A percentile compares a stretch with the other conserved stretches of the same genome.
phyloP scores from a whole-genome alignment of 1,140 invertebrate genomes.

The Ooceraea biroi region DNA sequence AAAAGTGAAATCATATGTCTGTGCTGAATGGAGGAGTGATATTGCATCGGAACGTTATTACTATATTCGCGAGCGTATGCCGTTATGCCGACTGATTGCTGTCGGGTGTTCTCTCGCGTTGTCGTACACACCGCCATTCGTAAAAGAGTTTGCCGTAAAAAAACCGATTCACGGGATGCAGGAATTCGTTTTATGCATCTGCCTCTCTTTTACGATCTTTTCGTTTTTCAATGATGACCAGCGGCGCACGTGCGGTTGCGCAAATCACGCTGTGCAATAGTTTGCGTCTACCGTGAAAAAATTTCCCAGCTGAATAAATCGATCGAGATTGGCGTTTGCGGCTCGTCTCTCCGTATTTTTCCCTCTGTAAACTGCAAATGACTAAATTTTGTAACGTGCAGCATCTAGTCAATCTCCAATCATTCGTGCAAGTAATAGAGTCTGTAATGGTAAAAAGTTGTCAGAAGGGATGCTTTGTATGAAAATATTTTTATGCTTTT shows the following conservation, averaged over 20 bases:
- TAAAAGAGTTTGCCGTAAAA: conserved; percentile 12
- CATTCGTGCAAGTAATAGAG: conserved; percentile 7
- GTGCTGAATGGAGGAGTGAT: conserved; percentile 13
- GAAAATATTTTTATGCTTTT: neutral
- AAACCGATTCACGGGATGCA: conserved; percentile 18
- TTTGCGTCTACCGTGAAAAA: neutral
- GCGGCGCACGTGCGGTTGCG: conserved; percentile 1
- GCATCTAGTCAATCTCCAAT: conserved; percentile 17
- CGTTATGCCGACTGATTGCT: conserved; percentile 39
- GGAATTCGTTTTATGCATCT: conserved; percentile 35
- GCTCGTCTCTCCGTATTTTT: neutral
- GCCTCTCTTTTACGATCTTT: conserved; percentile 25
- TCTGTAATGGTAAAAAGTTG: conserved; percentile 10
- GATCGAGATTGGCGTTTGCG: neutral
- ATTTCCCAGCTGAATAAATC: neutral
- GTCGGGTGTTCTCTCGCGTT: neutral
- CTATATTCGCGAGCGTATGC: conserved; percentile 25
- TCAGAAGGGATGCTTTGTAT: neutral
- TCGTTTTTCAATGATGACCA: conserved; percentile 41
- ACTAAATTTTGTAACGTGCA: neutral
- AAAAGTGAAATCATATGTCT: conserved; percentile 59
- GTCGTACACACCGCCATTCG: neutral
- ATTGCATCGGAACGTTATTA: conserved; percentile 32
- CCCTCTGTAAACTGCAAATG: neutral
- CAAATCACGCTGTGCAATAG: conserved; percentile 10